A percentile compares a stretch with the other conserved stretches of the same genome.
Evolutionary conservation across 2,113 vertebrate genomes (phyloP).

Genomic region (Peucedramus taeniatus): DNA sequence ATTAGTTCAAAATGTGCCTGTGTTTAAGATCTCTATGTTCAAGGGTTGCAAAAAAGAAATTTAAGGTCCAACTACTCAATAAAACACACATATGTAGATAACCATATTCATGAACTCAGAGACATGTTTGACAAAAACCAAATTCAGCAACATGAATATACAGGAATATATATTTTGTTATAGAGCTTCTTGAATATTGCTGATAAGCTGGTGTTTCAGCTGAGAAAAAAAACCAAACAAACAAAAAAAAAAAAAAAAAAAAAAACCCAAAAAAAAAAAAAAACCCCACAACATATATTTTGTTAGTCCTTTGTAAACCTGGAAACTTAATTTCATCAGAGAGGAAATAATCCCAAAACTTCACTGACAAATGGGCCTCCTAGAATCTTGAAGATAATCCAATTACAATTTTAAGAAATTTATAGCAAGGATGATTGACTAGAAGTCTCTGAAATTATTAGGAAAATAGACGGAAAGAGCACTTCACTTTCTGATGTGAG

Average conservation of each 20-base stretch:
- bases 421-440: not conserved
- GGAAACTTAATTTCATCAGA: not conserved
- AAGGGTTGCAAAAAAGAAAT: not conserved
- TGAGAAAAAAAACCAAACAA: not conserved
- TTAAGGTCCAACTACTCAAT: not conserved
- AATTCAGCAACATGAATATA: not conserved
- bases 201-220: not conserved
- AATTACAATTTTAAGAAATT: not conserved
- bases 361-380: not conserved
- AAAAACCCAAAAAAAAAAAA: not conserved
- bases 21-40: not conserved
- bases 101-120: not conserved
- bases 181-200: not conserved
- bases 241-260: not conserved
- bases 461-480: not conserved
- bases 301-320: not conserved
- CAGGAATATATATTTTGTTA: not conserved
- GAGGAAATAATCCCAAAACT: not conserved
- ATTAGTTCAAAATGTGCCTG: not conserved
- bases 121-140: not conserved
- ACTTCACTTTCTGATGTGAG: not conserved
- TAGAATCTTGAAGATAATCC: not conserved
- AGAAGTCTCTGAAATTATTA: not conserved
- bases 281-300: not conserved
- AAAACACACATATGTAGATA: not conserved